A percentile compares a stretch with the other conserved stretches of the same genome.
These are phyloP conservation scores for Apis dorsata DNA, from an alignment of 1,140 invertebrate species.

Conservation along the genomic window DNA sequence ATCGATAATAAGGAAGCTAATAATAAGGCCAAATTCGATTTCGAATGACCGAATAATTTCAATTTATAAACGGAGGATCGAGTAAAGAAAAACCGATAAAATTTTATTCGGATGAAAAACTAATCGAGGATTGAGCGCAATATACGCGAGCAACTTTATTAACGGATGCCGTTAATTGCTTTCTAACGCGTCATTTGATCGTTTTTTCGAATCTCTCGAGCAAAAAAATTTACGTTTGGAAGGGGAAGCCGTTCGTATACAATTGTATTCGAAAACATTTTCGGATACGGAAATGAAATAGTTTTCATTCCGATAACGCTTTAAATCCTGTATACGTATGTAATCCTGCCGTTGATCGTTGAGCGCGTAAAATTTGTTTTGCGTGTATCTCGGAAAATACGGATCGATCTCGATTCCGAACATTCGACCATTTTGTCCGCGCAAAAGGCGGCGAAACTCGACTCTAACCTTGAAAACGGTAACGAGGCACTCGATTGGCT, in stretches of 20 bases:
- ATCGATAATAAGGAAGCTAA: not conserved
- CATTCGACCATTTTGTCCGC: not conserved
- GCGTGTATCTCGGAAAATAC: not conserved
- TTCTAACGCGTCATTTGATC: not conserved
- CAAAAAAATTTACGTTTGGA: no score
- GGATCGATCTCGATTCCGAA: not conserved
- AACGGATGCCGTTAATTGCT: not conserved
- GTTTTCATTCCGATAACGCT: not conserved
- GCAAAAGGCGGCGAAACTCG: not conserved
- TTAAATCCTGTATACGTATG: not conserved
- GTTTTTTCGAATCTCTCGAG: not conserved
- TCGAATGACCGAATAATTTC: not conserved
- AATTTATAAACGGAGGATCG: not conserved
- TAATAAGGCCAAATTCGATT: not conserved
- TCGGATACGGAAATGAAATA: not conserved
- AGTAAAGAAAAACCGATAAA: no score
- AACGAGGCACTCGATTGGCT: not conserved
- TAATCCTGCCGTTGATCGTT: not conserved
- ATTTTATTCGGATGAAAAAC: no score
- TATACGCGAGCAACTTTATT: not conserved
- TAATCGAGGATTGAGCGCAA: no score
- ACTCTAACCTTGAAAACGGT: not conserved
- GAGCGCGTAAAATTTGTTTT: not conserved
- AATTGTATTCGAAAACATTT: no score
- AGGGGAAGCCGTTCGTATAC: not conserved